A percentile compares a stretch with the other conserved stretches of the same genome.
Conservation (phyloP, 2,888 invertebrate species). For the Dichetophora obliterata region DNA sequence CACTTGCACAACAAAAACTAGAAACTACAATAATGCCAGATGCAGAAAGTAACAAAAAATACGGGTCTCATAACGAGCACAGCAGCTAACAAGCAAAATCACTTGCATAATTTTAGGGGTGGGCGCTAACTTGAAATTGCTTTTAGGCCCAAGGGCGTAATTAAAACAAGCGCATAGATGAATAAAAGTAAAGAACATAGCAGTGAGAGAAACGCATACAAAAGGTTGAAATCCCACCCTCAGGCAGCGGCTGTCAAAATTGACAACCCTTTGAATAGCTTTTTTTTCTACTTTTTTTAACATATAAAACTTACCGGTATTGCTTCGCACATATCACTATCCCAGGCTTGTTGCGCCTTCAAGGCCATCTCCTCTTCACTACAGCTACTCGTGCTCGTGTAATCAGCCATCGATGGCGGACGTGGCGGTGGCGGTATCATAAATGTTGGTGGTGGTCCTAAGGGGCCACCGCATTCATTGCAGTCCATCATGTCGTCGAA, state of each 20-base stretch:
- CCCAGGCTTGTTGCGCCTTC: conserved; percentile 62
- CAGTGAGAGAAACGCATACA: not conserved
- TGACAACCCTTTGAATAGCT: not conserved
- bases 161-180: conserved; percentile 29
- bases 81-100: conserved; percentile 3
- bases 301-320: conserved; percentile 66
- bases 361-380: conserved; percentile 65
- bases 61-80: conserved; percentile 36
- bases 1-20: not conserved
- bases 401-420: conserved; percentile 65
- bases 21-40: conserved; percentile 25
- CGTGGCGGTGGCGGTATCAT: conserved; percentile 68
- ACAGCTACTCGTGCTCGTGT: conserved; percentile 60
- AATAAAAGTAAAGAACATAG: not conserved
- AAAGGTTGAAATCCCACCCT: not conserved
- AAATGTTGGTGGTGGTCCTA: conserved; percentile 69
- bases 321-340: conserved; percentile 69
- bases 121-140: conserved; percentile 34
- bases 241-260: not conserved
- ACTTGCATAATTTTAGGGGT: conserved; percentile 49
- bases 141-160: conserved; percentile 41
- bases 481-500: conserved; percentile 68
- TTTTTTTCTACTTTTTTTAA: not conserved
- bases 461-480: conserved; percentile 67
- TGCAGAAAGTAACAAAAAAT: conserved; percentile 32